Evolutionary conservation across 2,888 invertebrate genomes (phyloP).

Genomic region (Machimus rusticus): DNA sequence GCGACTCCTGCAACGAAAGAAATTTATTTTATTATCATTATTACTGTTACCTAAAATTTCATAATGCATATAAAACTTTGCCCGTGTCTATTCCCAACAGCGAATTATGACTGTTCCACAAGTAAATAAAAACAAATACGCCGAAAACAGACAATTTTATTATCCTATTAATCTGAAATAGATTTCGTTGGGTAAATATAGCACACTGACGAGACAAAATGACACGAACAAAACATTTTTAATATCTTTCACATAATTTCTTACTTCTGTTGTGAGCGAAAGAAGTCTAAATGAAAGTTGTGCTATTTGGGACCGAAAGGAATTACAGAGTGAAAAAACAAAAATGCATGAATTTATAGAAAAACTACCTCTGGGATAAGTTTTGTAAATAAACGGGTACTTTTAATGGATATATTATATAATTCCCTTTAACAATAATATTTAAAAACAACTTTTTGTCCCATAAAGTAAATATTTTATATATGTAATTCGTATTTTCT

Average conservation of each 20-base stretch:
- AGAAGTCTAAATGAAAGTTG: not conserved
- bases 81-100: not conserved
- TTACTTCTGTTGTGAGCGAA: not conserved
- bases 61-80: not conserved
- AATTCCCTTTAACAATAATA: too few species aligned
- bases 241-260: not conserved
- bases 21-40: not conserved
- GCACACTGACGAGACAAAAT: not conserved
- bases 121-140: not conserved
- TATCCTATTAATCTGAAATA: not conserved
- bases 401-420: too few species aligned
- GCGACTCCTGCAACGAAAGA: constrained; percentile 81
- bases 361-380: too few species aligned
- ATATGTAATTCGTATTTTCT: too few species aligned
- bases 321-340: too few species aligned
- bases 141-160: not conserved
- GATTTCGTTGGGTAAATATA: not conserved
- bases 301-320: not conserved
- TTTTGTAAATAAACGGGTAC: too few species aligned
- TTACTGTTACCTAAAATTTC: not conserved
- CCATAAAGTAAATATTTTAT: too few species aligned
- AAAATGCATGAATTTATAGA: too few species aligned
- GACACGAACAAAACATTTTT: not conserved
- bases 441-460: too few species aligned
- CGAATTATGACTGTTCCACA: not conserved